These are phyloP conservation scores for Polymixis lichenea DNA, from an alignment of 2,888 invertebrate genomes.

Conservation along the genomic window DNA sequence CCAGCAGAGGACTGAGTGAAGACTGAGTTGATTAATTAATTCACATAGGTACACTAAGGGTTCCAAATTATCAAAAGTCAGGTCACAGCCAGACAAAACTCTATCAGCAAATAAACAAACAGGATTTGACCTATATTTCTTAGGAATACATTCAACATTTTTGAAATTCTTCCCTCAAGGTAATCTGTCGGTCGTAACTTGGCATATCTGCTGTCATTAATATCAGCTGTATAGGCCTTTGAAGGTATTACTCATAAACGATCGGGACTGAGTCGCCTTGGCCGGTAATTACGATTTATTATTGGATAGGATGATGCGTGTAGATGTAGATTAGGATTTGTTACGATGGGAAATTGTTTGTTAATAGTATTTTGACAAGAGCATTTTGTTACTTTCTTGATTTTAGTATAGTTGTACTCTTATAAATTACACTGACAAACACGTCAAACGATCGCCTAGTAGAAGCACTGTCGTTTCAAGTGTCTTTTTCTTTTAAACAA, in stretches of 20 bases:
- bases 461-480: neutral
- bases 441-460: neutral
- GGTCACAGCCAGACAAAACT: neutral
- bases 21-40: neutral
- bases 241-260: slow-evolving; percentile 58
- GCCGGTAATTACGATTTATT: slow-evolving; percentile 70
- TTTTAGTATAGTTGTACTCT: neutral
- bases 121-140: slow-evolving; percentile 29
- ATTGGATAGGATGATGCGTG: slow-evolving; percentile 64
- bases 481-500: neutral
- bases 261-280: slow-evolving; percentile 71
- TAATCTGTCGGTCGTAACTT: slow-evolving; percentile 17
- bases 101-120: neutral
- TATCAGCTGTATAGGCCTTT: slow-evolving; percentile 46
- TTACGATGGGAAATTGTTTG: slow-evolving; percentile 19
- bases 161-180: slow-evolving; percentile 39
- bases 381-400: neutral
- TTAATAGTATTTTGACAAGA: neutral
- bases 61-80: neutral
- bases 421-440: neutral
- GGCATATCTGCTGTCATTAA: slow-evolving; percentile 45
- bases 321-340: slow-evolving; percentile 16
- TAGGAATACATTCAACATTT: slow-evolving; percentile 16
- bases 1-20: neutral
- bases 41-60: neutral